Evolutionary conservation across 2,888 invertebrate genomes (phyloP).

Genomic region (Spialia ferax): DNA sequence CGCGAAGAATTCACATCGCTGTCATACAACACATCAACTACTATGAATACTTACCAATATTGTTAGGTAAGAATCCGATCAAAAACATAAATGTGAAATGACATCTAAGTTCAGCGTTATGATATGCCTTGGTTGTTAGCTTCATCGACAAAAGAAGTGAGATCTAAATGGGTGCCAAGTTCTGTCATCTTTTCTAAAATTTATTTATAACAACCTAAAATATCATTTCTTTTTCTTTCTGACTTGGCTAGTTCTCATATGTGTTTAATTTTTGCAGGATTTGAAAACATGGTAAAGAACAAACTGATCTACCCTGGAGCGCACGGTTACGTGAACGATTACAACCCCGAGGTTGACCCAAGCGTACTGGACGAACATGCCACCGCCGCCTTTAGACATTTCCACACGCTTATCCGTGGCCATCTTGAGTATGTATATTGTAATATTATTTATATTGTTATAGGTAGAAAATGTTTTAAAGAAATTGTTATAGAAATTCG

Average conservation of each 20-base stretch:
- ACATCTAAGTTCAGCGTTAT: too few relatives aligned
- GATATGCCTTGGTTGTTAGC: too few relatives aligned
- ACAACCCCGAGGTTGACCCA: conserved; percentile 88
- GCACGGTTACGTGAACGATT: conserved; percentile 88
- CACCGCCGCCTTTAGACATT: conserved; percentile 91
- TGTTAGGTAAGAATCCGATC: conserved; percentile 86
- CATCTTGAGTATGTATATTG: conserved; percentile 89
- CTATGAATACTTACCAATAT: conserved; percentile 92
- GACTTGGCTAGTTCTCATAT: too few relatives aligned
- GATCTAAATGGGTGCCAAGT: too few relatives aligned
- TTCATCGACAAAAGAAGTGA: too few relatives aligned
- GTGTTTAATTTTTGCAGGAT: conserved; percentile 73
- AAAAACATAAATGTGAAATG: too few relatives aligned
- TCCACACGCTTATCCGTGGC: conserved; percentile 91
- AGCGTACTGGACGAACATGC: conserved; percentile 90
- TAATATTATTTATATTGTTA: too few relatives aligned
- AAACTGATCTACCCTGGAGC: conserved; percentile 88
- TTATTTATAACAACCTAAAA: too few relatives aligned
- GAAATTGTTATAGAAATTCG: too few relatives aligned
- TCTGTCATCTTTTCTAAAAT: too few relatives aligned
- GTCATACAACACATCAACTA: conserved; percentile 91
- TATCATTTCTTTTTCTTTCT: too few relatives aligned
- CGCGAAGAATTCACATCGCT: conserved; percentile 89
- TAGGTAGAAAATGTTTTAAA: too few relatives aligned
- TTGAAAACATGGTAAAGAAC: conserved; percentile 88